Evolutionary conservation across 53 echinoderm and acorn worm species (phyloP).

Genomic region (Crossaster papposus): DNA sequence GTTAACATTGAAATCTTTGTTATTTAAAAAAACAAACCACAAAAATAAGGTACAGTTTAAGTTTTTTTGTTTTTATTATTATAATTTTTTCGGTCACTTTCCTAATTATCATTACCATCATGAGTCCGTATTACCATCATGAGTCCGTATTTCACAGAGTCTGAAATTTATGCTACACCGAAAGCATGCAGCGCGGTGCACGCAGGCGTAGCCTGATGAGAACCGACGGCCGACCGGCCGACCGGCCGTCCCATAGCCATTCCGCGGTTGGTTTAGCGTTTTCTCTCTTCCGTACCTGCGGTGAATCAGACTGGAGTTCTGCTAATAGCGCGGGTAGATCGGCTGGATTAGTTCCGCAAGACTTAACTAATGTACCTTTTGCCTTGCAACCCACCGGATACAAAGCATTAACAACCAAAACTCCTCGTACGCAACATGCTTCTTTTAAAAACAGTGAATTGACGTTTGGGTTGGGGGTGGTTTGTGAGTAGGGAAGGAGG

Average conservation of each 20-base stretch:
- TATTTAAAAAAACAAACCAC: no score
- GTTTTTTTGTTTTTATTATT: no score
- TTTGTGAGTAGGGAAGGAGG: neutral
- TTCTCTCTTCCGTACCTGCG: conserved; percentile 4
- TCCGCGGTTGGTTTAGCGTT: neutral
- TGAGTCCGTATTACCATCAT: no score
- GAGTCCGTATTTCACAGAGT: no score
- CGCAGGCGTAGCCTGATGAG: conserved; percentile 41
- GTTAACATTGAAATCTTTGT: no score
- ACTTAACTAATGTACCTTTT: conserved; percentile 55
- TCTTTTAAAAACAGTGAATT: neutral
- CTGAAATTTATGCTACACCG: no score
- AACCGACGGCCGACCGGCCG: conserved; percentile 3
- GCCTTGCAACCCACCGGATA: conserved; percentile 19
- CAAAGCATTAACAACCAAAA: conserved; percentile 28
- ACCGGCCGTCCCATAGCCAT: neutral
- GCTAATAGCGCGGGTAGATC: conserved; percentile 42
- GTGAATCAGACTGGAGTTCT: neutral
- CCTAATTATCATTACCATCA: no score
- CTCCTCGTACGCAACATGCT: neutral
- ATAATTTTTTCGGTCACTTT: no score
- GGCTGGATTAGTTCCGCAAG: conserved; percentile 44
- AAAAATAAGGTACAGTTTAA: no score
- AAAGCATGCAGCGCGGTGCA: conserved; percentile 14
- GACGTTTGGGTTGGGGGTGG: neutral